Percentiles rank a stretch among this genome's conserved stretches.
These are phyloP conservation scores for Poeciliopsis infans DNA, from an alignment of 2,797 vertebrate genomes.

Conservation along the genomic window DNA sequence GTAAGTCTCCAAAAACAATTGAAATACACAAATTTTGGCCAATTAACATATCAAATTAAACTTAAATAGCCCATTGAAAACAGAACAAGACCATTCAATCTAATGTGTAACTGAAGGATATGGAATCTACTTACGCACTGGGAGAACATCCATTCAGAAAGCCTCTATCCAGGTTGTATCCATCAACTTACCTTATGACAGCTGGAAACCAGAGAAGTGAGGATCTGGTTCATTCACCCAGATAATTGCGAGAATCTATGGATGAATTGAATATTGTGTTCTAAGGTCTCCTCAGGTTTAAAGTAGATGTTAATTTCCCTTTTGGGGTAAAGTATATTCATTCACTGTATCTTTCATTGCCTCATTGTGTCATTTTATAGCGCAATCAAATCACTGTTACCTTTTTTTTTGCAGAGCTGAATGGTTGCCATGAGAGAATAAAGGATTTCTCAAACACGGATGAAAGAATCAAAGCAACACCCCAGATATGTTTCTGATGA, in stretches of 20 bases:
- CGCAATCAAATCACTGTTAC: too few relatives aligned
- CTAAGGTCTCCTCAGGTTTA: not conserved
- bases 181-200: not conserved
- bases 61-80: too few relatives aligned
- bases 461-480: too few relatives aligned
- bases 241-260: not conserved
- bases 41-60: not conserved
- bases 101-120: not conserved
- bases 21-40: not conserved
- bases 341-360: too few relatives aligned
- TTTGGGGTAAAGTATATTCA: too few relatives aligned
- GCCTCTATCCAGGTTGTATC: not conserved
- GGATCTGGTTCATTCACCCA: not conserved
- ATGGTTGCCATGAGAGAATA: too few relatives aligned
- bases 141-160: not conserved
- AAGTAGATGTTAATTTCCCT: too few relatives aligned
- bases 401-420: too few relatives aligned
- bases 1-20: not conserved
- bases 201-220: not conserved
- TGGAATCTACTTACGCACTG: not conserved
- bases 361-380: too few relatives aligned
- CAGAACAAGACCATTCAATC: not conserved
- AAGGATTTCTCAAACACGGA: too few relatives aligned
- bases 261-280: not conserved
- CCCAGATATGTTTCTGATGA: too few relatives aligned